Conservation (phyloP, 2,888 invertebrate genomes). For the Carabus problematicus region DNA sequence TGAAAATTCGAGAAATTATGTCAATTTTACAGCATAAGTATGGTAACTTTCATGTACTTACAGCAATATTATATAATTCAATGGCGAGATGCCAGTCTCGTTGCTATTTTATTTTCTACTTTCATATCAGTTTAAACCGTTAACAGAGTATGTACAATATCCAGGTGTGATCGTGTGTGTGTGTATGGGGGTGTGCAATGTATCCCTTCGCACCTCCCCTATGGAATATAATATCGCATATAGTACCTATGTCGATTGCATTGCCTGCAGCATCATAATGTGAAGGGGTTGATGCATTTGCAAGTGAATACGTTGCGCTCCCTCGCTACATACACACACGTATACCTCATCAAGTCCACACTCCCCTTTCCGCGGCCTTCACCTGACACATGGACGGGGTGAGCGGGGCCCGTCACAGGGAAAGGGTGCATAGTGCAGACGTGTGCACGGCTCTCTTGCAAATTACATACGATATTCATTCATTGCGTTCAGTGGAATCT, state of each 20-base stretch:
- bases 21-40: too few relatives aligned
- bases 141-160: too few relatives aligned
- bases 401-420: background rate
- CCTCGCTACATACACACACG: background rate
- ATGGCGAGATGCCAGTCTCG: too few relatives aligned
- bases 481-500: conserved; percentile 28
- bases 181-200: too few relatives aligned
- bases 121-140: too few relatives aligned
- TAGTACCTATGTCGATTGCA: conserved; percentile 25
- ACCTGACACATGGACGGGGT: background rate
- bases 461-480: conserved; percentile 40
- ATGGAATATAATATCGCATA: background rate
- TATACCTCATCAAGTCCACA: conserved; percentile 1
- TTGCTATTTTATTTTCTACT: too few relatives aligned
- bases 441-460: conserved; percentile 14
- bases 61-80: too few relatives aligned
- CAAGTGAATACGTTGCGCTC: conserved; percentile 30
- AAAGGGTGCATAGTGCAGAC: conserved; percentile 4
- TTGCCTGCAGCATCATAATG: conserved; percentile 20
- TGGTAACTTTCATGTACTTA: too few relatives aligned
- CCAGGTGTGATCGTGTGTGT: too few relatives aligned
- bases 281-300: conserved; percentile 39
- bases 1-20: too few relatives aligned
- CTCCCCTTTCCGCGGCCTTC: conserved; percentile 9
- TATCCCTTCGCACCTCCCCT: too few relatives aligned